Percentiles rank a stretch among this genome's conserved stretches.
Evolutionary conservation across 2,888 invertebrate genomes (phyloP).

Genomic region (Parnassius smintheus): DNA sequence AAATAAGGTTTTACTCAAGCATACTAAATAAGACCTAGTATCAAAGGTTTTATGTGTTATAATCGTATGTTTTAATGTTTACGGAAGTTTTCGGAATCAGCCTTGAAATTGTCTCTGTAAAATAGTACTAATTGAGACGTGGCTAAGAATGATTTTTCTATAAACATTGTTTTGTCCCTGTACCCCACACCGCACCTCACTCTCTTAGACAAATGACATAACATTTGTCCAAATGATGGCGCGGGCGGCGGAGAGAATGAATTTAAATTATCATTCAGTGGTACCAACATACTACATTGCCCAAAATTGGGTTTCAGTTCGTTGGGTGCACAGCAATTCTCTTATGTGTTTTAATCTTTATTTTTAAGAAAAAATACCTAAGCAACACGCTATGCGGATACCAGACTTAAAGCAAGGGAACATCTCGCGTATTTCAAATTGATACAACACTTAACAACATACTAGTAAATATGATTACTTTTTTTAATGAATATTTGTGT

Average conservation of each 20-base stretch:
- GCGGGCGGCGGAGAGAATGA: conserved; percentile 82
- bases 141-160: conserved; percentile 48
- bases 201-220: conserved; percentile 79
- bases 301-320: conserved; percentile 65
- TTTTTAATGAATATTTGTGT: too few relatives aligned
- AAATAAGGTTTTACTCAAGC: conserved; percentile 60
- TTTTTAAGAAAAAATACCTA: too few relatives aligned
- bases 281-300: conserved; percentile 72
- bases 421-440: not conserved
- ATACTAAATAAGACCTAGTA: conserved; percentile 55
- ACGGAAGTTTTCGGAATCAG: conserved; percentile 72
- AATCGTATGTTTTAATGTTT: conserved; percentile 51
- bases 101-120: conserved; percentile 44
- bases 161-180: conserved; percentile 38
- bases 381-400: too few relatives aligned
- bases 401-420: too few relatives aligned
- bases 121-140: conserved; percentile 42
- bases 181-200: conserved; percentile 54
- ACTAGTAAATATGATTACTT: too few relatives aligned
- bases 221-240: conserved; percentile 83
- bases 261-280: conserved; percentile 83
- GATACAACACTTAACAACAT: not conserved
- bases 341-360: not conserved
- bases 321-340: conserved; percentile 31
- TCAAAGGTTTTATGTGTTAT: conserved; percentile 45